Evolutionary conservation across 2,888 invertebrate genomes (phyloP), one percentile per base, ranked within the genome.

Genomic region (Schrankia costaestrigalis): DNA sequence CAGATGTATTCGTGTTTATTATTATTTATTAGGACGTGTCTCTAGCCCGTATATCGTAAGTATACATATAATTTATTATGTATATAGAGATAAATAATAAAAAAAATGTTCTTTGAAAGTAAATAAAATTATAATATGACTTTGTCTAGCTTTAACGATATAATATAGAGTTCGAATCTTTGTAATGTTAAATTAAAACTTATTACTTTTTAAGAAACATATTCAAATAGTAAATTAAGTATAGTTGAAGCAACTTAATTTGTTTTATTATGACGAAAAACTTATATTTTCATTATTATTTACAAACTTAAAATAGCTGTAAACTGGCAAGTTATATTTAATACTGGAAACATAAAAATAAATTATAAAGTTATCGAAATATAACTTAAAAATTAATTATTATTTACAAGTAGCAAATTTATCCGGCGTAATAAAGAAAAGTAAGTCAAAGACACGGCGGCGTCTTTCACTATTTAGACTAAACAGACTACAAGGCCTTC

Each of bases 261-360:
- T 28, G 33, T 44, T 56, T 67, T 71, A 73, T 74, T 71, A 71
- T 63, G 66, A 71, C 61, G 49, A 49, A 46, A 33, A 51, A 63
- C 59, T 57, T 63, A 46, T 44, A 58, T 52, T 49, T 48, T 45
- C 57, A 62, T 11, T 60, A 54, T 62, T 78, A 81, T 80, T 63
- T 80, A 81, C 79, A 80, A 38, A 61, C 66, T 69, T 73, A 75
- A 54, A 60, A 60, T 60, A 69, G 48, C 41, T 56, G 60, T 63
- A 67, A 75, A 78, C 78, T 82, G 86, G 86, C 86, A 86, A 85
- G 84, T 79, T 73, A 74, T 75, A 72, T 47, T 66, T 83, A 85
- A 86, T 85, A 85, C 86, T 86, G 86, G 60, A 59, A 59, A 59
- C 41, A 59, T 56, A 59, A 74, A 78, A 78, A 76, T 77, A 79